Conservation (phyloP, 2,888 invertebrate genomes). For the Rotaria socialis region DNA sequence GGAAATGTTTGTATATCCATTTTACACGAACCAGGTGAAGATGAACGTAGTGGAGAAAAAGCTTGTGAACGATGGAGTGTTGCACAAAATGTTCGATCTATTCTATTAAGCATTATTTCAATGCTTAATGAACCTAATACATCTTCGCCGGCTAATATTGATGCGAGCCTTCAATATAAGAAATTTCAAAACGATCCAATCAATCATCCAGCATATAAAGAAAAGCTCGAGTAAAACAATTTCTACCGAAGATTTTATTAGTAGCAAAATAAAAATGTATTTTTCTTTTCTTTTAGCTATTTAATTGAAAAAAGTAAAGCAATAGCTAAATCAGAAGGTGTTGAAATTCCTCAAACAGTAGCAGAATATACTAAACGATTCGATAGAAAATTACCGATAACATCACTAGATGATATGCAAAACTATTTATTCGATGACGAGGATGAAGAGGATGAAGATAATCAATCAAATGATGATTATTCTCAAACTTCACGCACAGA, state of each 20-base stretch:
- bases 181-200: not conserved
- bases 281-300: not conserved
- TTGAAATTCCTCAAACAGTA: not conserved
- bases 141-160: not conserved
- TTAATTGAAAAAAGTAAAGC: not conserved
- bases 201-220: not conserved
- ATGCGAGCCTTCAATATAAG: constrained; percentile 7
- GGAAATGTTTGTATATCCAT: constrained; percentile 1
- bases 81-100: constrained; percentile 27
- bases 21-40: constrained; percentile 30
- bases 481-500: not conserved
- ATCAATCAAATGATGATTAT: not conserved
- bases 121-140: constrained; percentile 24
- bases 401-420: not conserved
- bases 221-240: not conserved
- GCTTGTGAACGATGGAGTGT: constrained; percentile 34
- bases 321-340: not conserved
- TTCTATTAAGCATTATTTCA: not conserved
- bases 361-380: constrained; percentile 19
- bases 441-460: not conserved
- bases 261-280: no score
- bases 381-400: not conserved
- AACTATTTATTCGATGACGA: not conserved
- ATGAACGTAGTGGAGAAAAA: constrained; percentile 14
- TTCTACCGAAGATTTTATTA: no score